phyloP scores from a whole-genome alignment of 2,113 vertebrate genomes.

The Butorides virescens region DNA sequence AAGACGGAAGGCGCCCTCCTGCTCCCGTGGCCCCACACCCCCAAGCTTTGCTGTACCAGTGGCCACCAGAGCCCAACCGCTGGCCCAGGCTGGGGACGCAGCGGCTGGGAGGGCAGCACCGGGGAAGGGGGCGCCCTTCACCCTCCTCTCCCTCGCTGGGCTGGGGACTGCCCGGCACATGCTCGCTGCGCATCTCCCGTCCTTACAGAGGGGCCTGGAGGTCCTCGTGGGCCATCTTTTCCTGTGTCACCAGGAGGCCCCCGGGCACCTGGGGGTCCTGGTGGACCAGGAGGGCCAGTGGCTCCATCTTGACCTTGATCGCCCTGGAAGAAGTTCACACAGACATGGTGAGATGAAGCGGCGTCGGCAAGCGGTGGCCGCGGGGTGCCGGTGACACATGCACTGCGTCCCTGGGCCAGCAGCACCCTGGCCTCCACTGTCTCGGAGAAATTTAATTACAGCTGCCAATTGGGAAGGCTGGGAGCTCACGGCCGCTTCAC shows the following conservation, averaged over 20 bases:
- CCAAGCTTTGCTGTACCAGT: not conserved
- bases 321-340: slow-evolving; percentile 80
- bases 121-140: not conserved
- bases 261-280: slow-evolving; percentile 87
- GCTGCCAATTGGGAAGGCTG: not conserved
- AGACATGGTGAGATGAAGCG: not conserved
- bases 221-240: slow-evolving; percentile 89
- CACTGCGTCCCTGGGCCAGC: not conserved
- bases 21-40: not conserved
- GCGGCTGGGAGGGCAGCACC: accelerated
- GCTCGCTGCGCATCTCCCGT: not conserved
- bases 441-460: not conserved
- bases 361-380: accelerated
- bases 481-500: not conserved
- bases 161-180: accelerated
- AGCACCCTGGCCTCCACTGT: not conserved
- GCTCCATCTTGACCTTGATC: slow-evolving; percentile 90
- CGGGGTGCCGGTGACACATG: not conserved
- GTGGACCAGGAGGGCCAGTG: slow-evolving; percentile 86
- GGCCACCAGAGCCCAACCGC: not conserved
- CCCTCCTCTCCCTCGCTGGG: not conserved
- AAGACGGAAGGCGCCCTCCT: not conserved
- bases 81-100: not conserved
- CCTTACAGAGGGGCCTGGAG: slow-evolving; percentile 85
- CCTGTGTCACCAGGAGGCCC: slow-evolving; percentile 93